Base-by-base conservation (phyloP, 2,113 vertebrate species). In the Hippocampus zosterae region DNA sequence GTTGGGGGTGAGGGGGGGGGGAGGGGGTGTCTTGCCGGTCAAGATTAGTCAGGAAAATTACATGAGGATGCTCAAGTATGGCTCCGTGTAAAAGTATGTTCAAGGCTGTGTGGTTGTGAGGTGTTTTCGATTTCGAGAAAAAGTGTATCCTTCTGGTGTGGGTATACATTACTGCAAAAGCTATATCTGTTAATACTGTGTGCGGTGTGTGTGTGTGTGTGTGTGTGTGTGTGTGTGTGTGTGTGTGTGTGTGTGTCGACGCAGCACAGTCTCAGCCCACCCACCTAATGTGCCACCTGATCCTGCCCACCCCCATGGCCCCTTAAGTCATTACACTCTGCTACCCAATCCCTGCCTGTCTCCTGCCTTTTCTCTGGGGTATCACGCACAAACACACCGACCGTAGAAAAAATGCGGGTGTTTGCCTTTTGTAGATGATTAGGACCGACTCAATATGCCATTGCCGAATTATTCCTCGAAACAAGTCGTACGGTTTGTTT, bases 261-360 rank as follows among this genome's bases (percentile, higher is more conserved):
- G 66, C 33, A 70, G 72, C 46, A 72, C 68, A 75, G 64, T 64
- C 67, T 44, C 71, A 53, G 80, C 76, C 78, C 84, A 80, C 78
- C 79, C 82, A 81, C 75, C 75, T 83, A 81, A 75, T 77, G 60
- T 71, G 75, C 74, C 85, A 90, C 87, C 78, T 86, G 86, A 89
- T 90, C 87, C 84, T 74, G 61, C 57, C 63, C 79, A 74, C 71
- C 68, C 71, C 60, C 69, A 68, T 16, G 9, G 61, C 67, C 80
- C 77, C 79, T 72, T 29, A 80, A 88, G 79, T 80, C 82, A 85
- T 89, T 80, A 86, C 83, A 81, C 15, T 18, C 73, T 80, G 77
- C 79, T 78, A 84, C 52, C 57, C 71, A 78, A 85, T 82, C 77
- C 71, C 64, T 73, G 68, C 46, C 68, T 15, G 8, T 69, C 61